Evolutionary conservation across 2,797 vertebrate genomes (phyloP), one percentile per base, ranked within the genome.

Genomic region (Megaceryle alcyon): DNA sequence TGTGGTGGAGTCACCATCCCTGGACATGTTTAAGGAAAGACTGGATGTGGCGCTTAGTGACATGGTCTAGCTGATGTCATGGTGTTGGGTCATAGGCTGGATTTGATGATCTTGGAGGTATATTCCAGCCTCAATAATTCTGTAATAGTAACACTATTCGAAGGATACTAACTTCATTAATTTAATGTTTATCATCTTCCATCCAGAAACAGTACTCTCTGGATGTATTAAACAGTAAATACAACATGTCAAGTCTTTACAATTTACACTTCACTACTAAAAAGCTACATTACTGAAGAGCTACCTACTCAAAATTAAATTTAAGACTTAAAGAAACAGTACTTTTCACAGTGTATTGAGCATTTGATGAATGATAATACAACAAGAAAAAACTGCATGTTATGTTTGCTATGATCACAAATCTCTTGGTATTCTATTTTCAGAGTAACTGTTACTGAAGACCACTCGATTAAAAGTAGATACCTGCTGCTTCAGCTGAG

Each of bases 401-500:
- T 78, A 43, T 8, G 10, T 16, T 69, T 29, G 46, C 16, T 46
- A 51, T 10, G 23, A n/a, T 26, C 76, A 83, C 22, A 73, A 53
- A 80, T 39, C 18, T 71, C 63, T 63, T 14, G 6, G 22, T 21
- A 17, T 39, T 91, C 57, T 70, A 15, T 69, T 51, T 64, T 23
- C 14, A 4, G 19, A 86, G 43, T 14, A 70, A 37, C n/a, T 63
- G 6, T 21, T 86, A 82, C 3, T n/a, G 28, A 92, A 80, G 12
- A 77, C 3, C 7, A 63, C 23, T 37, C 12, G 7, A 44, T 76
- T 46, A 61, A 41, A 66, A 81, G 86, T 51, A 60, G 6, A 26
- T 97, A 99, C 99, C 98, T 99, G 99, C 82, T 99, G 99, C 91
- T 99, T 99, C 59, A 99, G 98, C 93, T 99, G 99, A 51, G 98